A percentile compares a stretch with the other conserved stretches of the same genome.
These are phyloP conservation scores for Micoletzkya japonica DNA, from an alignment of 2,888 invertebrate species.

Conservation along the genomic window DNA sequence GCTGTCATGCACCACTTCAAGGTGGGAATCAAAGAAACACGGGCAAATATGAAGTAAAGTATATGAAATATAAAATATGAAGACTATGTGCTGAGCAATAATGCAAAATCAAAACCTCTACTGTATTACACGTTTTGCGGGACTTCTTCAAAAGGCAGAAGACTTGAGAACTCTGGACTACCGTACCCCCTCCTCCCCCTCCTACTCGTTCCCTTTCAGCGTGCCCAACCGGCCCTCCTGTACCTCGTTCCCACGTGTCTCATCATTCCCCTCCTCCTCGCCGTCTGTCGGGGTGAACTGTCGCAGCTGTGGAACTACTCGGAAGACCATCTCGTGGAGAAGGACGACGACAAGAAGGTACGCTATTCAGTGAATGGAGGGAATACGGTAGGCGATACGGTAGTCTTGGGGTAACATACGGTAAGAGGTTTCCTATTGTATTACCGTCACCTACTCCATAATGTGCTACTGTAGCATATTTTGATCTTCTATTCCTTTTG, in stretches of 20 bases:
- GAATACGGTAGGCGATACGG: no score
- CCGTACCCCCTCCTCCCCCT: not conserved
- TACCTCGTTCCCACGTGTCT: constrained; percentile 96
- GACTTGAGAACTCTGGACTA: no score
- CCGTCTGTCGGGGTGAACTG: constrained; percentile 71
- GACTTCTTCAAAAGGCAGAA: not conserved
- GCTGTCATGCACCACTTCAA: constrained; percentile 97
- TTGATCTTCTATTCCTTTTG: no score
- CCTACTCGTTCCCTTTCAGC: no score
- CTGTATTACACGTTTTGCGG: no score
- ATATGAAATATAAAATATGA: no score
- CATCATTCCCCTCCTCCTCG: constrained; percentile 84
- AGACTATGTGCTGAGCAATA: no score
- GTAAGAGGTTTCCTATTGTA: not conserved
- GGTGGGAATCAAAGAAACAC: constrained; percentile 66
- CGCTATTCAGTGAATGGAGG: no score
- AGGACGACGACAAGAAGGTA: constrained; percentile 48
- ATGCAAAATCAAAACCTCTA: no score
- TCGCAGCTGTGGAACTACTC: constrained; percentile 59
- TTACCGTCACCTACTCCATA: not conserved
- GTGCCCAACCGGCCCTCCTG: constrained; percentile 85
- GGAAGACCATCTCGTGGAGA: constrained; percentile 60
- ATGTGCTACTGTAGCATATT: no score
- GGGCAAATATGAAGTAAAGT: no score
- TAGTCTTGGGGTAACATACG: no score